Base-by-base conservation (phyloP, 2,888 invertebrate species). In the Eupithecia subfuscata region DNA sequence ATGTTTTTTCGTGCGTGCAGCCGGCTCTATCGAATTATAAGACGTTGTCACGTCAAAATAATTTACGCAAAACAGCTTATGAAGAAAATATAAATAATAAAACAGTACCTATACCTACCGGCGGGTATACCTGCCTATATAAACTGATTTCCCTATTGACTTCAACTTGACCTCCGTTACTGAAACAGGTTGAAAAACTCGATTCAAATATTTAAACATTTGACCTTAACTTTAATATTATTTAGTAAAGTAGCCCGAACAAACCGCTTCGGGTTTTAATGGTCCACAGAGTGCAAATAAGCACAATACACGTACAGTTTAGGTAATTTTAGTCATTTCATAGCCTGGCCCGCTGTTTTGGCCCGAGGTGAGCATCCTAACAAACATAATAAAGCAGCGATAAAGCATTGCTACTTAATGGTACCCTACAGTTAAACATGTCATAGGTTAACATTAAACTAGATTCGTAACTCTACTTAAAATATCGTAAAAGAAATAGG, bases 321-420 rank as follows among this genome's bases (percentile, higher is more conserved):
- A 70, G 74, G 70, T 71, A 76, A 75, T 75, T 78, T 63, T 71
- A 73, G 70, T 75, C 74, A 77, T 75, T 75, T 78, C 74, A 76
- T 72, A 73, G 71, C 63, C 40, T 48, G 30, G 60, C 74, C 74
- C 70, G 72, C 72, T 77, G 72, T 73, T 73, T 67, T 68, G 67
- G 22, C 64, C 40, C 56, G 12, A 71, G 30, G 30, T 22, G 12
- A 11, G 52, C 52, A 48, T 64, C 40, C 60, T 1, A 25, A 56
- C 52, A 72, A 72, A 67, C 18, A 25, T 56, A 30, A 73, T 73
- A 73, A 71, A 71, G 43, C 45, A 43, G 45, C 14, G 1, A 48
- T 63, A 43, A 68, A 68, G 22, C 43, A 68, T 40, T 40, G 68
- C 65, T 67, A 67, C 37, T 67, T 5, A n/a, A 60, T 25, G 0